Evolutionary conservation across 2,888 invertebrate genomes (phyloP).

Genomic region (Mimachlamys varia): DNA sequence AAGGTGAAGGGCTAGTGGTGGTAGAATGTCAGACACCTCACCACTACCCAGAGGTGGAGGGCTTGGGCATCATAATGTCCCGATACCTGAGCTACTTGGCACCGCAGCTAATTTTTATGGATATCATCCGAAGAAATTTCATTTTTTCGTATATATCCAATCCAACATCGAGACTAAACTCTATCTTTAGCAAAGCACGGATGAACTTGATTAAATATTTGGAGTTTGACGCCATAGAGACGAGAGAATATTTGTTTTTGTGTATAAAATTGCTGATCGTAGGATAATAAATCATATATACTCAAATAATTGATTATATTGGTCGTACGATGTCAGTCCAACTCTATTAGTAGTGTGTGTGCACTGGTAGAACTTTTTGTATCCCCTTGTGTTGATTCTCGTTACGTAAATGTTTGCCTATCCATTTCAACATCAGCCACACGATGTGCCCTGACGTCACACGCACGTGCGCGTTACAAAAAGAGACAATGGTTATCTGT

Average conservation of each 20-base stretch:
- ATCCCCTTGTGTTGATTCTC: not conserved
- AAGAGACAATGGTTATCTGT: constrained; percentile 29
- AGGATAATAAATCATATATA: not conserved
- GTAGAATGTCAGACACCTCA: no score
- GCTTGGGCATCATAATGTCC: no score
- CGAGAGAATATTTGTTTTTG: not conserved
- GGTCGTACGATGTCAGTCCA: not conserved
- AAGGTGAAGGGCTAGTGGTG: no score
- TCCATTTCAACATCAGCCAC: not conserved
- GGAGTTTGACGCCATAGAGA: not conserved
- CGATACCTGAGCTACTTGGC: no score
- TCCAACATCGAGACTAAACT: no score
- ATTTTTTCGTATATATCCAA: no score
- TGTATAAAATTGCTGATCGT: not conserved
- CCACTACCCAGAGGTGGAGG: no score
- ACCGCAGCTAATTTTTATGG: no score
- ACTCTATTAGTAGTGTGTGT: not conserved
- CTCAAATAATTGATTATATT: not conserved
- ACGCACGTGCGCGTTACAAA: constrained; percentile 30
- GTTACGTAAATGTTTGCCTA: constrained; percentile 25
- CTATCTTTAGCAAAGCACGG: no score
- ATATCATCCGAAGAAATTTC: no score
- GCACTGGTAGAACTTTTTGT: not conserved
- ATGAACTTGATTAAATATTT: not conserved
- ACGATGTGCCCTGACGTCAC: constrained; percentile 15